phyloP scores from a whole-genome alignment of 2,113 vertebrate species.

The Cryptomyrus ogoouensis region DNA sequence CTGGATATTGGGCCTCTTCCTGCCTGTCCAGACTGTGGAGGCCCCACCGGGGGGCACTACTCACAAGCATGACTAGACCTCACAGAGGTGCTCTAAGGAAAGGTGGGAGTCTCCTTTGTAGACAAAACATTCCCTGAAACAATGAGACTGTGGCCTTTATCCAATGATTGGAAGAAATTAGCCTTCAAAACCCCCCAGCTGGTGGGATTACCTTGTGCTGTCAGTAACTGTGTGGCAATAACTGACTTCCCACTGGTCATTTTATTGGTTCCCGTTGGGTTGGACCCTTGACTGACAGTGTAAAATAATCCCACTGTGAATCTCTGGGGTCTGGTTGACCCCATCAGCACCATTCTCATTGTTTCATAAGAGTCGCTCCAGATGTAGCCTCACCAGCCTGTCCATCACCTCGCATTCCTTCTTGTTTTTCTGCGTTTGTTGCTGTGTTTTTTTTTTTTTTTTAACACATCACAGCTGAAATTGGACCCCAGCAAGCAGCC shows the following conservation, averaged over 20 bases:
- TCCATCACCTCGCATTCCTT: not conserved
- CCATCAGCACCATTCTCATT: not conserved
- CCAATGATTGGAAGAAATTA: not conserved
- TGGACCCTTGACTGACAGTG: not conserved
- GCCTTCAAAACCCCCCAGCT: not conserved
- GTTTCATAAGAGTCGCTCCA: not conserved
- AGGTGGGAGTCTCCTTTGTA: not conserved
- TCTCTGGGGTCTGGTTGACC: not conserved
- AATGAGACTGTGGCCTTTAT: not conserved
- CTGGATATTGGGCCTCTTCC: conserved; percentile 83
- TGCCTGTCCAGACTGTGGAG: conserved; percentile 78
- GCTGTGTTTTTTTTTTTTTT: not conserved
- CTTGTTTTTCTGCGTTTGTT: not conserved
- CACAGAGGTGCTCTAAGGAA: not conserved
- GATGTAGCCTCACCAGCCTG: not conserved
- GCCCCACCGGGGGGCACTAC: conserved; percentile 43
- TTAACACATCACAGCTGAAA: not conserved
- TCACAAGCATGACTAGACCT: conserved; percentile 51
- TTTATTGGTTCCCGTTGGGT: not conserved
- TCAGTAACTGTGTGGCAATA: not conserved
- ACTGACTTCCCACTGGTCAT: conserved; percentile 4
- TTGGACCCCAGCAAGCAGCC: not conserved
- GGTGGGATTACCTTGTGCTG: not conserved
- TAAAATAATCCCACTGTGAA: not conserved
- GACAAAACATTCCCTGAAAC: not conserved